Evolutionary conservation across 1,140 invertebrate species (phyloP).

Genomic region (Zaprionus camerounensis): DNA sequence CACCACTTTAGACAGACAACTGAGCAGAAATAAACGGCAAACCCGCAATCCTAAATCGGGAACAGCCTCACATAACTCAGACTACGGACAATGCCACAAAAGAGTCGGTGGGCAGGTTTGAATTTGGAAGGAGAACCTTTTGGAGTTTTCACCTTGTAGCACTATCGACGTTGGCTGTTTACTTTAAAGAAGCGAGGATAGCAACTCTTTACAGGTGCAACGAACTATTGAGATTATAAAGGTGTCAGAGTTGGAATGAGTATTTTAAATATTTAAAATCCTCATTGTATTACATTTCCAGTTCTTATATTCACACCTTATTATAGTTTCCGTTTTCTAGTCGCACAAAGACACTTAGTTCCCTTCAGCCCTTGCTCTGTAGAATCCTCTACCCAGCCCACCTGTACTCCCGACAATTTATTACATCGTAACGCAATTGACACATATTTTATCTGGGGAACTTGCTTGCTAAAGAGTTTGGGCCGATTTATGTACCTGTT

Average conservation of each 20-base stretch:
- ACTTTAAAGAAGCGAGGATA: background rate
- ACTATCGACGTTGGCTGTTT: background rate
- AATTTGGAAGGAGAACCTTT: background rate
- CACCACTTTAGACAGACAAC: background rate
- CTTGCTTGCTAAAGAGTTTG: constrained; percentile 26
- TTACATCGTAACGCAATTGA: constrained; percentile 32
- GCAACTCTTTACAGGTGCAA: background rate
- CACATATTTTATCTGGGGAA: constrained; percentile 37
- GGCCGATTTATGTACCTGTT: constrained; percentile 61
- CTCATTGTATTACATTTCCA: background rate
- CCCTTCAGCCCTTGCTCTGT: background rate
- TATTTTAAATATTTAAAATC: background rate
- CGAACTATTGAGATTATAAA: background rate
- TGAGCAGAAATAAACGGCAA: constrained; percentile 5
- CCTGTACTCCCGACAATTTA: constrained; percentile 14
- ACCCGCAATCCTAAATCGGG: constrained; percentile 42
- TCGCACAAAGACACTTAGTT: background rate
- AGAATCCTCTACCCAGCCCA: no score
- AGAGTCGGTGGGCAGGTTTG: background rate
- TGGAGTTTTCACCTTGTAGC: background rate
- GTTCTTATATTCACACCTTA: background rate
- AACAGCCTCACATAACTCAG: constrained; percentile 53
- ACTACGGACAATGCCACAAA: constrained; percentile 38
- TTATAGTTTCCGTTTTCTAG: background rate
- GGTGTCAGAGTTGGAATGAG: background rate